Evolutionary conservation across 2,888 invertebrate species (phyloP), one percentile per base, ranked within the genome.

Genomic region (Caenorhabditis sp.): DNA sequence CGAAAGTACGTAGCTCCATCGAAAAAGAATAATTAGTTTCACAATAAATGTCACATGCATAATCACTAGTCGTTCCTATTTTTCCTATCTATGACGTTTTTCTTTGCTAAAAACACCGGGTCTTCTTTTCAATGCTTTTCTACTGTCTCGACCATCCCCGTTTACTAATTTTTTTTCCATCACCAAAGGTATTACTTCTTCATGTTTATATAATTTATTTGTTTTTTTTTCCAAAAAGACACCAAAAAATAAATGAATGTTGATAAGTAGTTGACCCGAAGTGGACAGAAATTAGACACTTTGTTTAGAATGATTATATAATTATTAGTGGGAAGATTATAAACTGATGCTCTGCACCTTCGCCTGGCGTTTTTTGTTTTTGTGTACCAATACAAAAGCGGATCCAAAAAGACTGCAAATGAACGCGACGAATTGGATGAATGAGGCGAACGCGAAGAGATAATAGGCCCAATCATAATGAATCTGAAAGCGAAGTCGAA

Each of bases 391-490:
- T 12, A 69, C 69, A 50, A 77, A 73, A 17, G 78, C 78, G 1
- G 75, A 70, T 21, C 75, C 76, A 36, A 80, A 75, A 0, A 80
- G 51, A 50, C 69, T 69, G 55, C 58, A 66, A 6, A 76, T 58
- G 51, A 82, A 81, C 1, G 79, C 63, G 26, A 58, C 12, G 53
- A 79, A 66, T 21, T 78, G 66, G 17, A 81, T 57, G 0, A 71
- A 69, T 3, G 72, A 66, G 12, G 77, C 60, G 17, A 73, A 60
- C 6, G 76, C 79, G 27, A 75, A 61, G 4, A 75, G 50, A 64
- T 82, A 82, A 60, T 79, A 82, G 6, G 81, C 82, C 82, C 82
- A 82, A 26, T 78, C 78, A 59, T 78, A 82, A 53, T 82, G 79
- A 57, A 77, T 78, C 79, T 81, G 71, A 43, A 81, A 74, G 23